Base-by-base conservation (phyloP, 2,113 vertebrate genomes). In the Chaetura pelagica region DNA sequence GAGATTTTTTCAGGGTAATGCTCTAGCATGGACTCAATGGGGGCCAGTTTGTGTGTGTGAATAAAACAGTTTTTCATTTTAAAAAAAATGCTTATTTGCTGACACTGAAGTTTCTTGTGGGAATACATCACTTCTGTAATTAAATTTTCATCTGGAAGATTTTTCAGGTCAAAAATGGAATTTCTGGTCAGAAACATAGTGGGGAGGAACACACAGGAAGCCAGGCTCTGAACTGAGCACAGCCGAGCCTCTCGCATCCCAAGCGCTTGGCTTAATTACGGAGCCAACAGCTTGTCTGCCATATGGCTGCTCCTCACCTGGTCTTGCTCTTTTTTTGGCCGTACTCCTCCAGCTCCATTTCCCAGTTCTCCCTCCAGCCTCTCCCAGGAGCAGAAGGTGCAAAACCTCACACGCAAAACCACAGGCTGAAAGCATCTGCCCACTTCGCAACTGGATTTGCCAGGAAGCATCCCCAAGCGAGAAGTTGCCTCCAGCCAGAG, bases 121-220 rank as follows among this genome's bases (percentile, higher is more conserved):
- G 94, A 95, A 97, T 92, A 92, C 86, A 93, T 89, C 90, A 92
- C 68, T 90, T 93, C 38, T 42, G 46, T 89, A 94, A 94, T 94
- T 94, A 92, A 95, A 80, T 95, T 94, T 92, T 96, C 96, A 97
- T 95, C 95, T 96, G 96, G 95, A 95, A 92, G 89, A 84, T 95
- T 97, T 94, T 92, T 93, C 76, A 38, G 94, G 95, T 96, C 94
- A 97, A 81, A 96, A 84, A 92, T 92, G 95, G 93, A 95, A 96
- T 95, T 94, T 93, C 91, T 97, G 89, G 86, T 94, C 76, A 95
- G 84, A 95, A 81, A 48, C 57, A 15, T 78, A 84, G 91, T 10
- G 24, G 57, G 44, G 49, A 95, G 77, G 93, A 96, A 94, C 89
- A 92, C 89, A 92, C 91, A 96, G 93, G 94, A 92, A 95, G 91